These are phyloP conservation scores for Scaptomyza parva DNA, from an alignment of 2,888 invertebrate species.

Conservation along the genomic window DNA sequence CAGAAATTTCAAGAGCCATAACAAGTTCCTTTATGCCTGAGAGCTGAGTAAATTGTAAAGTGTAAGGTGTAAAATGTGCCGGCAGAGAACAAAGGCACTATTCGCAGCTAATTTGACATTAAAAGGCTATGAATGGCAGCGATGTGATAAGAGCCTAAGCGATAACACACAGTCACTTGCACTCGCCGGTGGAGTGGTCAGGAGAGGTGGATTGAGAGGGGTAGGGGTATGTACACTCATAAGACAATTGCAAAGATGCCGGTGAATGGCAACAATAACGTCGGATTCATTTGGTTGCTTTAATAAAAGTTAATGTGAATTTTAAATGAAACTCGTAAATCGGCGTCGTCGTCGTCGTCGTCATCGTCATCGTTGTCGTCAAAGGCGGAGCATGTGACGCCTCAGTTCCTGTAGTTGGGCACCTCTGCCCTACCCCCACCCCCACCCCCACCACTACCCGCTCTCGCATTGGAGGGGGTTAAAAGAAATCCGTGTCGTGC, in stretches of 20 bases:
- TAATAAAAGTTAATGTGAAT: conserved; percentile 75
- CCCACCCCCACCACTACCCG: not conserved
- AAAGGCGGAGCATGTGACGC: conserved; percentile 53
- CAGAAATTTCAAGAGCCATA: conserved; percentile 24
- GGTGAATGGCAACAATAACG: conserved; percentile 48
- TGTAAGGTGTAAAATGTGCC: conserved; percentile 28
- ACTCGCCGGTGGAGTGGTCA: conserved; percentile 17
- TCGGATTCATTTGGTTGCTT: conserved; percentile 65
- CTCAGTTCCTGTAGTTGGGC: conserved; percentile 46
- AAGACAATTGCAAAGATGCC: conserved; percentile 52
- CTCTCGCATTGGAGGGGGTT: conserved; percentile 36
- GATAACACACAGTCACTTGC: conserved; percentile 54
- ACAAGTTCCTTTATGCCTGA: conserved; percentile 24
- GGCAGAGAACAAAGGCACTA: conserved; percentile 58
- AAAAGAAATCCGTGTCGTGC: conserved; percentile 67
- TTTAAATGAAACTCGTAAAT: conserved; percentile 72
- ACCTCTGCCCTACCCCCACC: conserved; percentile 9
- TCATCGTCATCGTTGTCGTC: conserved; percentile 28
- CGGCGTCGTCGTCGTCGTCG: conserved; percentile 44
- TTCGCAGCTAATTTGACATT: conserved; percentile 66
- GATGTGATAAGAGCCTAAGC: conserved; percentile 43
- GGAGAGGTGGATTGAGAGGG: not conserved
- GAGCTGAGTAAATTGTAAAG: conserved; percentile 27
- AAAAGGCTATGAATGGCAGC: conserved; percentile 59
- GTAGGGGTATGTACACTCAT: conserved; percentile 11